Conservation (phyloP, 2,113 vertebrate species). For the Mirounga angustirostris region DNA sequence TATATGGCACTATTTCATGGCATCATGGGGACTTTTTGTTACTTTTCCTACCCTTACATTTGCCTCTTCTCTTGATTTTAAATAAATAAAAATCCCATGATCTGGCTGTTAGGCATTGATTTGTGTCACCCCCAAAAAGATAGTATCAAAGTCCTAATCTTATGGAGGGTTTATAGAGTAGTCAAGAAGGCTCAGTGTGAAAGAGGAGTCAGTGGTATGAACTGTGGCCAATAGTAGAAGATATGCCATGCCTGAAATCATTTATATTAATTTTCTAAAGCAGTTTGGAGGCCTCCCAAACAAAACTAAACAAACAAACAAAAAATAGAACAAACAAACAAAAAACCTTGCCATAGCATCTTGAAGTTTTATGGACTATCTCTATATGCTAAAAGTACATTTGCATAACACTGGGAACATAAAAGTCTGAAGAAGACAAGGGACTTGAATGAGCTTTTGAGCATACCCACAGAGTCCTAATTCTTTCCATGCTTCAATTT, state of each 20-base stretch:
- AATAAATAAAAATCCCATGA: too few relatives aligned
- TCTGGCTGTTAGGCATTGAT: too few relatives aligned
- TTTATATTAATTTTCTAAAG: neutral
- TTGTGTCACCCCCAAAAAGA: too few relatives aligned
- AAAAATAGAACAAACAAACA: neutral
- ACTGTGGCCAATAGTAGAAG: neutral
- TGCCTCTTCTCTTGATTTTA: neutral
- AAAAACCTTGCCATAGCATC: neutral
- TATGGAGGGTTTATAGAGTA: neutral
- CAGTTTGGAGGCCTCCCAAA: neutral
- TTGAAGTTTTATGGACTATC: neutral
- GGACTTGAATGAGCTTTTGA: neutral
- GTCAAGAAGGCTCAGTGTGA: neutral
- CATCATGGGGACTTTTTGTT: neutral
- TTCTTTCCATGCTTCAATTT: slow-evolving; percentile 61
- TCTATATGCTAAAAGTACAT: neutral
- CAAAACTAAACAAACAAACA: neutral
- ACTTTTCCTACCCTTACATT: neutral
- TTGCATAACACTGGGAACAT: neutral
- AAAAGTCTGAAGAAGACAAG: neutral
- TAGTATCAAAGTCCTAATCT: too few relatives aligned
- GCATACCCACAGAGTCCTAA: neutral
- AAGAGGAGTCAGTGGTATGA: neutral
- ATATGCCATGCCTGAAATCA: neutral
- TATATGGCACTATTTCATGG: neutral